Base-by-base conservation (phyloP, 2,113 vertebrate species). In the Syngnathus floridae region DNA sequence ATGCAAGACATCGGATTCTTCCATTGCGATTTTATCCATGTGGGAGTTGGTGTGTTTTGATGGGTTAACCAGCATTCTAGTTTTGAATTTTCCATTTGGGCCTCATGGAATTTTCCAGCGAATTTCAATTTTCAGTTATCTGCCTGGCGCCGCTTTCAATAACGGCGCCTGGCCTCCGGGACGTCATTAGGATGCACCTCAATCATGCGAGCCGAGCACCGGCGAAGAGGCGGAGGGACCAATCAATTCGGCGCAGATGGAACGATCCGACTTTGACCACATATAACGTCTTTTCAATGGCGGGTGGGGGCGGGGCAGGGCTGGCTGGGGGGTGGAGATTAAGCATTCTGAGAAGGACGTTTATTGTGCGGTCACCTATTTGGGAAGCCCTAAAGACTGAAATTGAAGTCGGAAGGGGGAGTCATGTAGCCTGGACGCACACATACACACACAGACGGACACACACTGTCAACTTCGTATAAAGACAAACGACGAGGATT, bases 161-260 rank as follows among this genome's bases (percentile, higher is more conserved):
- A 73, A 82, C 78, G 76, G 80, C 64, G 65, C 65, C 73, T 62
- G 66, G 76, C 74, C 77, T 77, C 70, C 65, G 74, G 80, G 69
- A 83, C 82, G 80, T 79, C 73, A 86, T 89, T 75, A 87, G 74
- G 61, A 66, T 70, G 71, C 72, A 67, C 59, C 81, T 85, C 84
- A 62, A 74, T 87, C 84, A 83, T 57, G 76, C 71, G 17, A 60
- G 66, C 51, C 1, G 31, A 49, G 75, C 71, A 58, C 60, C 66
- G 73, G 81, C 77, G 71, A 69, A 82, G 72, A 66, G 62, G 75
- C 62, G 46, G 68, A 64, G 77, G 73, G 72, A 76, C 46, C 11
- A 78, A 87, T 83, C 84, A 78, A 81, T 86, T 79, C 67, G 75
- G 66, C 17, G 40, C 75, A 71, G 72, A 65, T 64, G 67, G 69